phyloP scores from a whole-genome alignment of 2,113 vertebrate species.

The Salminus brasiliensis region DNA sequence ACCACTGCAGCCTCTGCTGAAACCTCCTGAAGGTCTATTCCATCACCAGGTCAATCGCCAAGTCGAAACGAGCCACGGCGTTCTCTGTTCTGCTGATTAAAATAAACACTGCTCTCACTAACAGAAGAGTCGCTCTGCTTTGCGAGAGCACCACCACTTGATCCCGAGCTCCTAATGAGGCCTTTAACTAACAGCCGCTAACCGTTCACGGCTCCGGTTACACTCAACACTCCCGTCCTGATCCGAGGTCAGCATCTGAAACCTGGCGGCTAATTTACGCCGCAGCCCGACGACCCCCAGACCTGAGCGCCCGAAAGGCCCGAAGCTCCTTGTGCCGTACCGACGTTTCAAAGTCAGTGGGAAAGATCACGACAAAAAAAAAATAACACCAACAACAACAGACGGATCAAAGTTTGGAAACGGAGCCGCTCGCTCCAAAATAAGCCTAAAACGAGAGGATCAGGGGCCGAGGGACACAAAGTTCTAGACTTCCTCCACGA shows the following conservation, averaged over 20 bases:
- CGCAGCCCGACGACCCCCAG: background rate
- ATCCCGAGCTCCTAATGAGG: background rate
- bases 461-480: background rate
- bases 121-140: background rate
- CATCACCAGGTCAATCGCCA: too few species aligned
- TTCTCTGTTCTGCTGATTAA: background rate
- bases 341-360: background rate
- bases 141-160: background rate
- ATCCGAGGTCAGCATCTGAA: background rate
- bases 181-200: background rate
- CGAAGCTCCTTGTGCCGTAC: background rate
- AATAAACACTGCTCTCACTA: background rate
- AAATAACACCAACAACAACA: background rate
- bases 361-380: background rate
- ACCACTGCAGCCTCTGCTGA: too few species aligned
- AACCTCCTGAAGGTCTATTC: too few species aligned
- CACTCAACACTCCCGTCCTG: background rate
- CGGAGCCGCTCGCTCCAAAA: background rate
- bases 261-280: background rate
- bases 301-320: background rate
- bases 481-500: constrained; percentile 21
- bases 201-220: background rate
- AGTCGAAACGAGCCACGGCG: too few species aligned
- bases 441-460: constrained; percentile 10
- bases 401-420: constrained; percentile 1